These are phyloP conservation scores for Protosalanx chinensis DNA, from an alignment of 2,797 vertebrate species.

Conservation along the genomic window DNA sequence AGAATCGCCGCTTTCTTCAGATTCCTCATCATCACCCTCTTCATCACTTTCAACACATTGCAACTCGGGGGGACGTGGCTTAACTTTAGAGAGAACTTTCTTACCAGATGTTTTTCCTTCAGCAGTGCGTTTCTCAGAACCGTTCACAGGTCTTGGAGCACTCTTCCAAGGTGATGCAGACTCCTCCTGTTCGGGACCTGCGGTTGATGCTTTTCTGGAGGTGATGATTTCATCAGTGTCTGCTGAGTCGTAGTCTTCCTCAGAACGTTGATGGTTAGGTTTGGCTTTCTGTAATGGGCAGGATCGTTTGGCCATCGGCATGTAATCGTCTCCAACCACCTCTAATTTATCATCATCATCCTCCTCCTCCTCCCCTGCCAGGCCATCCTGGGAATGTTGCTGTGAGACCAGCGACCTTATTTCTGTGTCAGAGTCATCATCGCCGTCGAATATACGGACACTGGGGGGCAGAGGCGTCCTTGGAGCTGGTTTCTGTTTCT, in stretches of 20 bases:
- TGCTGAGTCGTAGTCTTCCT: slow-evolving; percentile 79
- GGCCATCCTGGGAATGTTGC: slow-evolving; percentile 39
- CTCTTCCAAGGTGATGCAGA: not conserved
- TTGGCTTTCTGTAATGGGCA: slow-evolving; percentile 41
- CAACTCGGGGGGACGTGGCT: slow-evolving; percentile 21
- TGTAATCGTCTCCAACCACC: slow-evolving; percentile 79
- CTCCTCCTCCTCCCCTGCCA: slow-evolving; percentile 29
- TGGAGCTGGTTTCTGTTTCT: not conserved
- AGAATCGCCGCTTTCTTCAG: slow-evolving; percentile 61
- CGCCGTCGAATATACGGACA: slow-evolving; percentile 45
- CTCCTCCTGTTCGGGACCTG: not conserved
- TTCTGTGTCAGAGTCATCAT: slow-evolving; percentile 82
- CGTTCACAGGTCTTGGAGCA: not conserved
- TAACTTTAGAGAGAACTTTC: not conserved
- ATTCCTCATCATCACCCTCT: slow-evolving; percentile 9
- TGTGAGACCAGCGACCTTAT: slow-evolving; percentile 63
- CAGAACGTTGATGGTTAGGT: slow-evolving; percentile 20
- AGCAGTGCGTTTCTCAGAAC: slow-evolving; percentile 17
- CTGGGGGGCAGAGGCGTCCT: not conserved
- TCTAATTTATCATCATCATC: slow-evolving; percentile 71
- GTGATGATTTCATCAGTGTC: slow-evolving; percentile 89
- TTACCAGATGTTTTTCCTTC: slow-evolving; percentile 25
- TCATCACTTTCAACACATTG: slow-evolving; percentile 18
- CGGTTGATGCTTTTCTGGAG: slow-evolving; percentile 59
- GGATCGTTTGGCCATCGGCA: slow-evolving; percentile 55